Percentiles rank a stretch among this genome's conserved stretches.
phyloP scores from a whole-genome alignment of 2,113 vertebrate genomes.

The Glareola pratincola region DNA sequence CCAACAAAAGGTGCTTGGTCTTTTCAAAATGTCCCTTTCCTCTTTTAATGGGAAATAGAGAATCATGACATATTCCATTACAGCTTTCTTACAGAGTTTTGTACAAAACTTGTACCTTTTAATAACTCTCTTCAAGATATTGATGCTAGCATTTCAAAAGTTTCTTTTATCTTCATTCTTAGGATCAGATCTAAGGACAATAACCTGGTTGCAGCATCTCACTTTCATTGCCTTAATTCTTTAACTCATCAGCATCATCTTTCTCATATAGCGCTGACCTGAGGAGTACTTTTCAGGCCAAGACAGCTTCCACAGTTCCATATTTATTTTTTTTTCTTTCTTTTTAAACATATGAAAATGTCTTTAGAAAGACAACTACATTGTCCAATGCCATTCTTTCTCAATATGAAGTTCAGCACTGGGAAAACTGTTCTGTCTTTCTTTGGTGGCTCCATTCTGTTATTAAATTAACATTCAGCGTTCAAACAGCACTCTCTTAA shows the following conservation, averaged over 20 bases:
- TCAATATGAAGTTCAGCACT: background rate
- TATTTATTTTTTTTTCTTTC: background rate
- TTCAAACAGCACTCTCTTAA: background rate
- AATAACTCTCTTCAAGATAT: background rate
- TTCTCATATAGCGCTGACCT: background rate
- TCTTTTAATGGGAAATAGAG: background rate
- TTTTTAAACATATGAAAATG: background rate
- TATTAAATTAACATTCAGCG: background rate
- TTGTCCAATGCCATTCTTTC: background rate
- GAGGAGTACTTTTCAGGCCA: background rate
- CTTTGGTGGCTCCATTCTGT: background rate
- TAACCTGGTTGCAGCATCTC: background rate
- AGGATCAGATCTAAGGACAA: background rate
- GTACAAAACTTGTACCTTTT: background rate
- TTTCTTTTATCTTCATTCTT: background rate
- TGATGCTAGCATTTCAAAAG: background rate
- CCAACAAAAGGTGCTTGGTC: background rate
- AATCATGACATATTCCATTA: background rate
- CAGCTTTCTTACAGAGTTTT: background rate
- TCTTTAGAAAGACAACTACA: background rate
- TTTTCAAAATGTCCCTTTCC: background rate
- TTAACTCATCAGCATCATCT: background rate
- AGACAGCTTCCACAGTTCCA: background rate
- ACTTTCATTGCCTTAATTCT: background rate
- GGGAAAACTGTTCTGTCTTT: background rate